A percentile compares a stretch with the other conserved stretches of the same genome.
phyloP scores from a whole-genome alignment of 2,888 invertebrate species.

The Zeuzera pyrina region DNA sequence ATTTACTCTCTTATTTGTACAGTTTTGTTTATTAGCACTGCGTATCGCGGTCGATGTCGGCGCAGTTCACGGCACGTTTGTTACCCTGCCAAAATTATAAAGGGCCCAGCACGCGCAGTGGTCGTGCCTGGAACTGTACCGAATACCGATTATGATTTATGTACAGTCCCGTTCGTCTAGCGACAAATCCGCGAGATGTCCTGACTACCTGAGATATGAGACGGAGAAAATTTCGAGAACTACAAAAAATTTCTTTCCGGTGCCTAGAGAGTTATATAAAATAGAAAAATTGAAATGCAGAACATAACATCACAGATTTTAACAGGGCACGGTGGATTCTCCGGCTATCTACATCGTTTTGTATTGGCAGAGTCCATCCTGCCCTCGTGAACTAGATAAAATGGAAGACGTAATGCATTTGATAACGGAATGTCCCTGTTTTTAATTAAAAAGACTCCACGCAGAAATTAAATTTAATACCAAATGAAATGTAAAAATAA shows the following conservation, averaged over 20 bases:
- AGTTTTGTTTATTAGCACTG: too few relatives aligned
- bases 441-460: too few relatives aligned
- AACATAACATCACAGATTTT: neutral
- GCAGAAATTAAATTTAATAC: too few relatives aligned
- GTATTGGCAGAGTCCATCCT: neutral
- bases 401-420: neutral
- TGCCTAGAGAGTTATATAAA: neutral
- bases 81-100: too few relatives aligned
- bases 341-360: slow-evolving; percentile 1
- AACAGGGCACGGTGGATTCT: slow-evolving; percentile 2
- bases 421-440: neutral
- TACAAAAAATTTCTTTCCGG: slow-evolving; percentile 1
- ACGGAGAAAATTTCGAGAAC: neutral
- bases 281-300: neutral
- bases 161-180: neutral
- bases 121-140: too few relatives aligned
- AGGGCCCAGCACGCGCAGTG: too few relatives aligned
- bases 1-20: too few relatives aligned
- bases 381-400: neutral
- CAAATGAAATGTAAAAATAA: too few relatives aligned
- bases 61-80: too few relatives aligned
- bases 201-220: neutral
- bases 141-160: neutral
- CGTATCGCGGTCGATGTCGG: too few relatives aligned
- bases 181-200: neutral